Percentiles rank a stretch among this genome's conserved stretches.
phyloP scores from a whole-genome alignment of 2,797 vertebrate genomes.

The Triplophysa bombifrons region DNA sequence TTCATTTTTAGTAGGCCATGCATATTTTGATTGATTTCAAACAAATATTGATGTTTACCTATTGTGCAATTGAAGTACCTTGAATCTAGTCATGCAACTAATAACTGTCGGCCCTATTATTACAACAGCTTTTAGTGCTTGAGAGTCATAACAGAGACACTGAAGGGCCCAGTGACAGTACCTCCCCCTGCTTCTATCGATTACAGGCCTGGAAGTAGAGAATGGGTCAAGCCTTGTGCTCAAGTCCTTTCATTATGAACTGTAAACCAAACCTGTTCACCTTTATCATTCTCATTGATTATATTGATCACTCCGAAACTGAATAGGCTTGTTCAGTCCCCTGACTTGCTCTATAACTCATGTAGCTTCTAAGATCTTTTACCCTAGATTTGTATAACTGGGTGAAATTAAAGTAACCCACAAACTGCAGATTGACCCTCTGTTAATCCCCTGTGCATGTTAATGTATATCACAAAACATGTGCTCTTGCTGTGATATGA shows the following conservation, averaged over 20 bases:
- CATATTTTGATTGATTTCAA: too few relatives aligned
- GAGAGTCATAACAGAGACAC: background rate
- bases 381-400: background rate
- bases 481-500: too few relatives aligned
- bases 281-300: conserved; percentile 1
- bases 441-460: too few relatives aligned
- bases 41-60: too few relatives aligned
- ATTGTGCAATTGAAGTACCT: too few relatives aligned
- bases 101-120: background rate
- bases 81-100: too few relatives aligned
- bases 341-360: background rate
- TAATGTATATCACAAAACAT: too few relatives aligned
- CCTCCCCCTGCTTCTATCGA: background rate
- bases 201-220: background rate
- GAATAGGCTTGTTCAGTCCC: background rate
- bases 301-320: background rate
- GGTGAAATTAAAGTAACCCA: too few relatives aligned
- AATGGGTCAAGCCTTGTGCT: background rate
- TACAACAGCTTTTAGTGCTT: background rate
- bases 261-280: background rate
- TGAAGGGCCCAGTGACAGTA: background rate
- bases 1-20: too few relatives aligned
- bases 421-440: too few relatives aligned
- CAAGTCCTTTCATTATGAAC: background rate
- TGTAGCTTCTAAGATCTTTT: conserved; percentile 5